Conservation (phyloP, 2,888 invertebrate species). For the Synergus gifuensis region DNA sequence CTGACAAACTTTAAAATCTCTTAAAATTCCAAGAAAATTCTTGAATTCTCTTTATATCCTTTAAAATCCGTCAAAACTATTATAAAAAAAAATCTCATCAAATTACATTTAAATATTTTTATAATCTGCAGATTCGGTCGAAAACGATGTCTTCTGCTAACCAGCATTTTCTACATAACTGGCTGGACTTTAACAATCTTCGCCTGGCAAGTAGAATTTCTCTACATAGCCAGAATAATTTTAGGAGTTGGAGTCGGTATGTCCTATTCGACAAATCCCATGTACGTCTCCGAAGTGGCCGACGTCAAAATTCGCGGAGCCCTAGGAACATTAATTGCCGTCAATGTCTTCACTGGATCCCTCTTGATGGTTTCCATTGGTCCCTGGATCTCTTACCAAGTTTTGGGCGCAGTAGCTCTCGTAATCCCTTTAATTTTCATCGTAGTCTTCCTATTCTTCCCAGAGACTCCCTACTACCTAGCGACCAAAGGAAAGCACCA, state of each 20-base stretch:
- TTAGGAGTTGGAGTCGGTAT: slow-evolving; percentile 73
- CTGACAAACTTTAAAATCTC: no score
- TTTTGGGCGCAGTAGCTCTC: slow-evolving; percentile 61
- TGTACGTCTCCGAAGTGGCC: slow-evolving; percentile 75
- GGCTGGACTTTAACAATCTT: slow-evolving; percentile 73
- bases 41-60: neutral
- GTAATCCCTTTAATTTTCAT: slow-evolving; percentile 69
- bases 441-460: slow-evolving; percentile 71
- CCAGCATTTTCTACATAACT: slow-evolving; percentile 72
- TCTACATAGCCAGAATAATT: slow-evolving; percentile 70
- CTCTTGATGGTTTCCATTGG: slow-evolving; percentile 71
- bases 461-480: slow-evolving; percentile 73
- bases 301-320: slow-evolving; percentile 74
- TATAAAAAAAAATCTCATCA: no score
- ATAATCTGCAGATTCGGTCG: slow-evolving; percentile 63
- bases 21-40: neutral
- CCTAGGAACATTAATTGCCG: slow-evolving; percentile 72
- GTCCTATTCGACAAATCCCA: slow-evolving; percentile 73
- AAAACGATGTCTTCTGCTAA: slow-evolving; percentile 68
- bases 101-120: neutral
- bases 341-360: slow-evolving; percentile 75
- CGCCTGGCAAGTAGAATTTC: slow-evolving; percentile 63
- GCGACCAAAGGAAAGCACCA: slow-evolving; percentile 63
- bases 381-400: slow-evolving; percentile 67
- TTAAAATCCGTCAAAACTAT: no score